A percentile compares a stretch with the other conserved stretches of the same genome.
Conservation (phyloP, 2,797 vertebrate genomes). For the Pangasius krempfi region DNA sequence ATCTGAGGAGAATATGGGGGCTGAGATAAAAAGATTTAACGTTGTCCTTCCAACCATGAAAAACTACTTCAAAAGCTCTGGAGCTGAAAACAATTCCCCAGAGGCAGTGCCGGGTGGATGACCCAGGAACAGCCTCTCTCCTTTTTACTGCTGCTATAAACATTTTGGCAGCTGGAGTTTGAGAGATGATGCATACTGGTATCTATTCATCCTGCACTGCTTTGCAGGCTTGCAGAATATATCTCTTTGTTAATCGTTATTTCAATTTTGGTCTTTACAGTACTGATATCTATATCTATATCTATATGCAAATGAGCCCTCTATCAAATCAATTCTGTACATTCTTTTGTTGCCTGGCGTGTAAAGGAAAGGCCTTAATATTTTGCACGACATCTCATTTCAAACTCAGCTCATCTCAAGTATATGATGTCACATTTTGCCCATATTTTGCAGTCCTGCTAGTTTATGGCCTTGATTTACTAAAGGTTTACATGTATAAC, state of each 20-base stretch:
- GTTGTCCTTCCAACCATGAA: slow-evolving; percentile 49
- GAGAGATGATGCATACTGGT: slow-evolving; percentile 37
- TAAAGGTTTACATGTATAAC: neutral
- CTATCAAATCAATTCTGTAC: neutral
- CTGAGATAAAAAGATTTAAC: slow-evolving; percentile 30
- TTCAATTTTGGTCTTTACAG: neutral
- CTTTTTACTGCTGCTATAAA: slow-evolving; percentile 54
- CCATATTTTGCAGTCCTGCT: neutral
- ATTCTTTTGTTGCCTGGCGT: neutral
- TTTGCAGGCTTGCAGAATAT: slow-evolving; percentile 11
- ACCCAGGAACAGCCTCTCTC: slow-evolving; percentile 33
- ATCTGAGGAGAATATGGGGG: slow-evolving; percentile 42
- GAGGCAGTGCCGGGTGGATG: slow-evolving; percentile 35
- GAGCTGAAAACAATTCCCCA: slow-evolving; percentile 54
- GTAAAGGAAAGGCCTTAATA: neutral
- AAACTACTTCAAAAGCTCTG: slow-evolving; percentile 49
- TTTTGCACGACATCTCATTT: neutral
- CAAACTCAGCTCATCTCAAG: neutral
- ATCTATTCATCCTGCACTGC: slow-evolving; percentile 29
- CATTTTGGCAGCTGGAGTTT: slow-evolving; percentile 49
- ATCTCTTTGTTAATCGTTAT: neutral
- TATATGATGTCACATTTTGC: neutral
- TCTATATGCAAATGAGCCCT: slow-evolving; percentile 7
- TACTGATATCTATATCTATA: too few species aligned
- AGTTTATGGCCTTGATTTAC: neutral